Evolutionary conservation across 2,113 vertebrate genomes (phyloP), one percentile per base, ranked within the genome.

Genomic region (Vombatus ursinus): DNA sequence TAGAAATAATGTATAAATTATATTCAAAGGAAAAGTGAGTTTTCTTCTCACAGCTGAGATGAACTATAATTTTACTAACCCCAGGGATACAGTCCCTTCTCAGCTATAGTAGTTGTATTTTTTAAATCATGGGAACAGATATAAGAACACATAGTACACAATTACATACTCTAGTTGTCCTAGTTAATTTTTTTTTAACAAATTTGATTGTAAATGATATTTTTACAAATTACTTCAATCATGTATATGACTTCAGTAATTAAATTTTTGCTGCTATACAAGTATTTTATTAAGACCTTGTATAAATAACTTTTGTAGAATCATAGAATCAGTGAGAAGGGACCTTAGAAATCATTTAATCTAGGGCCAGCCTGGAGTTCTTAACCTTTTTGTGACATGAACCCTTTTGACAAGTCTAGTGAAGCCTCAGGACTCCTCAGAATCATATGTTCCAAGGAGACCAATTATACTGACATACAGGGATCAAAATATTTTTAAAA

Each of bases 261-360:
- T 68, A 19, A 37, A n/a, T 44, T 84, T 84, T 84, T 44, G 7
- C 19, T 84, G 91, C 50, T 90, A 50, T 11, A 95, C 5, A 61
- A 37, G 92, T 53, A 51, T 53, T 48, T 95, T 53, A 91, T 96
- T 90, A 95, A 95, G 25, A 91, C 0, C 8, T 26, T 57, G 44
- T 23, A 52, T 90, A 90, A 77, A 51, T 93, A 91, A 94, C 68
- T 90, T 96, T 96, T 12, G 44, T 14, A n/a, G 68, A 84, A 44
- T 44, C 16, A 19, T n/a, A 84, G n/a, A 44, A 19, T 57, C 54
- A 57, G 54, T 77, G 68, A 84, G 68, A 84, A 84, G 19, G n/a
- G 7, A 22, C 19, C 37, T 44, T 22, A 44, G n/a, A 84, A 44
- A 84, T 84, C 16, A 84, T 44, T 84, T 44, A 44, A 1, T 1